These are phyloP conservation scores for Anguilla pacifica DNA, from an alignment of 2,797 vertebrate species.

Conservation along the genomic window DNA sequence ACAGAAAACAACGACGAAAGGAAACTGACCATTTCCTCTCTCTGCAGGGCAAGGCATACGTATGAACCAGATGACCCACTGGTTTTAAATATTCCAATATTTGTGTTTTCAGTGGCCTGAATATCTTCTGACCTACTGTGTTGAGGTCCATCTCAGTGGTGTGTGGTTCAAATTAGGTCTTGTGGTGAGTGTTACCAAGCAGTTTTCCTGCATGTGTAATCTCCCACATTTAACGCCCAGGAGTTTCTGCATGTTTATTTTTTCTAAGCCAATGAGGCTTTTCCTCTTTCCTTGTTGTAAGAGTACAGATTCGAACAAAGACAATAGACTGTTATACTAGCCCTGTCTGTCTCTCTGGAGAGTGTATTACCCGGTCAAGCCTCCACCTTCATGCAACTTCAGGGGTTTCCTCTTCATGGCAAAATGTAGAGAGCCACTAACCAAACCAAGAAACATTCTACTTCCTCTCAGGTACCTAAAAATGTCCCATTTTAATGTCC, in stretches of 20 bases:
- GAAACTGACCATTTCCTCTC: conserved; percentile 3
- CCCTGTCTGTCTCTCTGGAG: background rate
- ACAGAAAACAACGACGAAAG: background rate
- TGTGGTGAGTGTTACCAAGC: background rate
- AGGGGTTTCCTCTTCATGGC: background rate
- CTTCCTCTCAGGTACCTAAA: background rate
- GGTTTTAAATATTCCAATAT: background rate
- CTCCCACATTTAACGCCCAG: background rate
- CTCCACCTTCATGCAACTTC: background rate
- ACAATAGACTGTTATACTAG: background rate
- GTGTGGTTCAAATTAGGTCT: background rate
- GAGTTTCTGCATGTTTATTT: conserved; percentile 8
- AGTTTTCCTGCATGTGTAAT: background rate
- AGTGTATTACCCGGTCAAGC: background rate
- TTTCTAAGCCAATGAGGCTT: background rate
- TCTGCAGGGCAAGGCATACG: background rate
- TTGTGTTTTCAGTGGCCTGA: background rate
- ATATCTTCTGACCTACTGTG: background rate
- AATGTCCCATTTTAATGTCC: background rate
- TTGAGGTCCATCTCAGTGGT: background rate
- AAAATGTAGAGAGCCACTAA: background rate
- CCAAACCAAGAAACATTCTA: background rate
- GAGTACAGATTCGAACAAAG: background rate
- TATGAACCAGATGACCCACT: background rate
- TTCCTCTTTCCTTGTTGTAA: background rate